Percentiles rank a stretch among this genome's conserved stretches.
Evolutionary conservation across 2,888 invertebrate genomes (phyloP).

Genomic region (Osmoderma eremita): DNA sequence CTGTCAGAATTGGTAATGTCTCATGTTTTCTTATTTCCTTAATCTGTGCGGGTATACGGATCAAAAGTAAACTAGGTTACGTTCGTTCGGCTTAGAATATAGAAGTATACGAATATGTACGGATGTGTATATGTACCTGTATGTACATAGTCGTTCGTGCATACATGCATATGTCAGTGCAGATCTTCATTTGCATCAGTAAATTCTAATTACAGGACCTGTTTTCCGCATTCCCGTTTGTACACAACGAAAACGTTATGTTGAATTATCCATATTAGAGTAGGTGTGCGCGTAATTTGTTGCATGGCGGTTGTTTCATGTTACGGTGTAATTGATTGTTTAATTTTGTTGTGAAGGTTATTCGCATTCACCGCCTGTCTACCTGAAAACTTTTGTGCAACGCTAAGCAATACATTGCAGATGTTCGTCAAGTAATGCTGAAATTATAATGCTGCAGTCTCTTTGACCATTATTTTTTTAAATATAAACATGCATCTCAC

Average conservation of each 20-base stretch:
- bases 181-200: constrained; percentile 24
- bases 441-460: too few species aligned
- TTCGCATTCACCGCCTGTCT: constrained; percentile 10
- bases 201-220: constrained; percentile 15
- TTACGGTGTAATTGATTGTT: constrained; percentile 15
- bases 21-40: too few species aligned
- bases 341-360: constrained; percentile 9
- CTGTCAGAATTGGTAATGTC: too few species aligned
- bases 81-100: too few species aligned
- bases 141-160: too few species aligned
- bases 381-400: constrained; percentile 5
- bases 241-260: not conserved
- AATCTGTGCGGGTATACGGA: too few species aligned
- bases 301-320: constrained; percentile 11
- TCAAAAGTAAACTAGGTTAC: too few species aligned
- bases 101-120: too few species aligned
- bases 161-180: not conserved
- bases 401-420: constrained; percentile 7
- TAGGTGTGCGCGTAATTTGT: constrained; percentile 9
- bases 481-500: too few species aligned
- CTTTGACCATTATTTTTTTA: too few species aligned
- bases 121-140: too few species aligned
- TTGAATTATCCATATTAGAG: constrained; percentile 13
- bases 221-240: constrained; percentile 9
- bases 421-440: too few species aligned